Base-by-base conservation (phyloP, 2,113 vertebrate species). In the Hyaena hyaena region DNA sequence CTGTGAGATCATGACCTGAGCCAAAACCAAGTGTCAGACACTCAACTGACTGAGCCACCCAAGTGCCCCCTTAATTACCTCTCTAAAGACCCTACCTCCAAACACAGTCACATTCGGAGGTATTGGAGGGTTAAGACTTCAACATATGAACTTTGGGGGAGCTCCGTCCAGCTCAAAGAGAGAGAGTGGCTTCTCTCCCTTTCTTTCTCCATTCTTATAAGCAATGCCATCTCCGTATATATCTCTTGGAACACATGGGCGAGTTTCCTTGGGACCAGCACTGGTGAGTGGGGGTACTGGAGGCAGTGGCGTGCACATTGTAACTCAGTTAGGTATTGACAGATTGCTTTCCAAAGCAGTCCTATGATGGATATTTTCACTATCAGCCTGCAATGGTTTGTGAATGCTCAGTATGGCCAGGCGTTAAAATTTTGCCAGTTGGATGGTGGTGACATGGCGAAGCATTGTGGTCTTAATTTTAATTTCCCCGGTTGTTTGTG, bases 381-480 rank as follows among this genome's bases (percentile, higher is more conserved):
- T 65, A 0, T n/a, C 28, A 79, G 35, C 3, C 0, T 81, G 65
- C n/a, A 5, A 81, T 24, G 21, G 45, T 74, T 88, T n/a, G 11
- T 7, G 24, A 58, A 48, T n/a, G 19, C 50, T 66, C 11, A 31
- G 28, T 69, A 53, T 85, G 16, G 0, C 35, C 48, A 80, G 33
- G 74, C 14, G 74, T 80, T 11, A 39, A 45, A 39, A 76, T 90
- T 28, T 39, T 93, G 21, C 15, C 58, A n/a, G 7, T 58, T 16
- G 31, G 35, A 66, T 50, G 31, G 24, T 14, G 55, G 43, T 86
- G 65, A 82, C 85, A 77, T 66, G 73, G 63, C 2, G 35, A 33
- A 3, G 12, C 10, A 4, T 10, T 55, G 21, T 53, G 28, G 61
- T 35, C 73, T 84, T 95, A 61, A 86, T 77, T 95, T 97, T 94